phyloP scores from a whole-genome alignment of 2,888 invertebrate genomes.

The Mythimna ferrago region DNA sequence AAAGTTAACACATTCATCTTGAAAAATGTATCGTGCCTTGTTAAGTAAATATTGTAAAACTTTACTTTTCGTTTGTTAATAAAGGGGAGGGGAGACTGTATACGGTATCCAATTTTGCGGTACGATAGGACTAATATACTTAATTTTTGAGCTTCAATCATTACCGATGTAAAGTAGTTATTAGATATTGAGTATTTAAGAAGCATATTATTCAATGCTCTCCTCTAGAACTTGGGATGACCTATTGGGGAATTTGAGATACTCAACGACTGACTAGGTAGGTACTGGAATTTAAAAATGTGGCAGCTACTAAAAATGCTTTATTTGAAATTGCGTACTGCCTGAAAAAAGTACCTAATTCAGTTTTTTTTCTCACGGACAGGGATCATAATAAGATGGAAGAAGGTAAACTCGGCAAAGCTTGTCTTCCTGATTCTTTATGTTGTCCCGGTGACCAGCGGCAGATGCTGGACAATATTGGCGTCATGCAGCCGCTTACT shows the following conservation, averaged over 20 bases:
- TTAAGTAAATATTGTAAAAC: neutral
- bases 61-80: neutral
- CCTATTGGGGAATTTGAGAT: neutral
- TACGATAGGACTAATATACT: neutral
- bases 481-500: constrained; percentile 87
- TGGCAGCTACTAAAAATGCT: constrained; percentile 3
- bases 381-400: constrained; percentile 87
- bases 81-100: neutral
- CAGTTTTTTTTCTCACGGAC: constrained; percentile 47
- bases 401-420: constrained; percentile 82
- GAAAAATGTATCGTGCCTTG: neutral
- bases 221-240: neutral
- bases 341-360: constrained; percentile 19
- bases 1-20: neutral
- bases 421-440: constrained; percentile 82
- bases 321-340: constrained; percentile 8
- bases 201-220: neutral
- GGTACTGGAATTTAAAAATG: neutral
- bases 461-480: constrained; percentile 80
- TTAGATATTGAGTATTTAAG: neutral
- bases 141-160: neutral
- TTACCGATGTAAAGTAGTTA: neutral
- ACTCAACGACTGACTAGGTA: neutral
- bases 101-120: neutral
- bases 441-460: constrained; percentile 85